These are phyloP conservation scores for Spea hammondii DNA, from an alignment of 2,797 vertebrate species.

Conservation along the genomic window DNA sequence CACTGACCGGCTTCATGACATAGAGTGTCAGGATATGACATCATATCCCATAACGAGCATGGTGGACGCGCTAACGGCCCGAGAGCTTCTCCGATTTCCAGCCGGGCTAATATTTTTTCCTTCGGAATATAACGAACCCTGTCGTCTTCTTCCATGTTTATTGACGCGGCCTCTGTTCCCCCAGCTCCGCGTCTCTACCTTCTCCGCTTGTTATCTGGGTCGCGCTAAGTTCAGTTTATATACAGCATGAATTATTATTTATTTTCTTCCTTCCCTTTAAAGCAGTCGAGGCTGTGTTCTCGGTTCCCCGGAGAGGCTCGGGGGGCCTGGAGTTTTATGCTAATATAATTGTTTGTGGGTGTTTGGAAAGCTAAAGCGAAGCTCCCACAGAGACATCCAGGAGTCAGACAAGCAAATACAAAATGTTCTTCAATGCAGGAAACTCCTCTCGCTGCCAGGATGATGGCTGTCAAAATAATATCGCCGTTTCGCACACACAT, in stretches of 20 bases:
- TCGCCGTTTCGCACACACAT: background rate
- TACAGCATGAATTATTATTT: background rate
- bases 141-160: too few relatives aligned
- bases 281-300: background rate
- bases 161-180: too few relatives aligned
- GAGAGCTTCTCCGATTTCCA: too few relatives aligned
- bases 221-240: constrained; percentile 7
- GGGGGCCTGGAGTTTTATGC: constrained; percentile 21
- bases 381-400: constrained; percentile 6
- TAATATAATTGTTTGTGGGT: constrained; percentile 33
- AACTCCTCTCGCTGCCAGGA: constrained; percentile 6
- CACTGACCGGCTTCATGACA: too few relatives aligned
- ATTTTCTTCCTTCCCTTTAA: constrained; percentile 3
- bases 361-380: constrained; percentile 42
- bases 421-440: constrained; percentile 16
- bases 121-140: too few relatives aligned
- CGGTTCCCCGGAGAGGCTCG: constrained; percentile 7
- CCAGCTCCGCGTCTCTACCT: background rate
- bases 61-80: too few relatives aligned
- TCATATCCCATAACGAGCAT: too few relatives aligned
- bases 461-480: constrained; percentile 15
- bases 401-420: constrained; percentile 19
- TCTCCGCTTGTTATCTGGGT: constrained; percentile 1
- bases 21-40: too few relatives aligned
- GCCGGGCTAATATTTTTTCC: too few relatives aligned